phyloP scores from a whole-genome alignment of 2,797 vertebrate genomes.

The Micropoecilia bifurca region DNA sequence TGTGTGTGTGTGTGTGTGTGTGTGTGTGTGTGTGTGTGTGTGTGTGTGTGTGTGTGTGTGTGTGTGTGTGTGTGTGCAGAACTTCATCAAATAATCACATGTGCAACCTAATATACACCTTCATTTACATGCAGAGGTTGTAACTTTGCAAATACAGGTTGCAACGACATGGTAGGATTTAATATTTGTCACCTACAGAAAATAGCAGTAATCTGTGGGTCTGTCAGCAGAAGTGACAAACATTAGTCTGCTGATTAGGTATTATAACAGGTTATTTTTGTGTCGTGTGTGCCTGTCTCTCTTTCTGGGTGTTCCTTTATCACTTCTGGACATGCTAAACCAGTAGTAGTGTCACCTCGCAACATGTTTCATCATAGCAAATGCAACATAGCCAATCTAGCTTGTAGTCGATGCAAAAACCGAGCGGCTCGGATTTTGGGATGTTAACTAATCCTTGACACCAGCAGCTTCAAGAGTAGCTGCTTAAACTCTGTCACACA shows the following conservation, averaged over 20 bases:
- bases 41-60: not conserved
- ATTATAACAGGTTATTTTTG: not conserved
- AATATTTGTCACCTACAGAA: not conserved
- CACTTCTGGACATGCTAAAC: not conserved
- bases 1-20: too few species aligned
- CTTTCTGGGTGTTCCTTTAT: not conserved
- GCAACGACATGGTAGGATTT: too few species aligned
- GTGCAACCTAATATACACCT: too few species aligned
- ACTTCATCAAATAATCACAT: not conserved
- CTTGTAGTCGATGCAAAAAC: not conserved
- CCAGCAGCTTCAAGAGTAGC: not conserved
- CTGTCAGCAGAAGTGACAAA: not conserved
- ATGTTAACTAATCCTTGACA: not conserved
- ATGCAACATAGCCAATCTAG: too few species aligned
- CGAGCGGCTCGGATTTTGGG: not conserved
- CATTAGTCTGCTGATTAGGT: not conserved
- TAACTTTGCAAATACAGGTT: not conserved
- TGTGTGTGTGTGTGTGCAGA: too few species aligned
- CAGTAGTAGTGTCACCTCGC: not conserved
- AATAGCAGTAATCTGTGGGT: not conserved
- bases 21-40: too few species aligned
- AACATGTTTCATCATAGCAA: not conserved
- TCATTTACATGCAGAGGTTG: not conserved
- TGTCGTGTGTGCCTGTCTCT: not conserved
- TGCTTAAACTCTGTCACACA: not conserved